Base-by-base conservation (phyloP, 2,113 vertebrate species). In the Trichomycterus rosablanca region DNA sequence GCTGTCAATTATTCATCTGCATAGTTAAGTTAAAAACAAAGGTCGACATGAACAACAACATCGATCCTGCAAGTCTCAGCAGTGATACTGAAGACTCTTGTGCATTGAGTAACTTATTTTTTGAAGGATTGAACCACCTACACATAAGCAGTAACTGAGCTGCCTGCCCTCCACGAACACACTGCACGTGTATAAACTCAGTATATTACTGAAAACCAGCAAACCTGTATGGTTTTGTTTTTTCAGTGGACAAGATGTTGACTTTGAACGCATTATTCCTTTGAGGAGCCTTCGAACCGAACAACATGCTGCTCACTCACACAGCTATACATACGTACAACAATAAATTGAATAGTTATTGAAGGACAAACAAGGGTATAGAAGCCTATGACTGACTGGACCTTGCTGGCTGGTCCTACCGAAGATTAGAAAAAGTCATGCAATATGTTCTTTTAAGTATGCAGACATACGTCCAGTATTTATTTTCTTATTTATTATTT, bases 1-100 rank as follows among this genome's bases (percentile, higher is more conserved):
- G 45, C 63, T 66, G 54, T 69, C 44, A 66, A 51, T 28, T 40
- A 61, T 48, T 63, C 46, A 58, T 62, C 37, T 58, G 30, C 39
- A 57, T 51, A 52, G 37, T 40, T 12, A 62, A 55, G 34, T 50
- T 53, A 37, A 44, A n/a, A 44, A 26, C 45, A 48, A 40, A 22
- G 24, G 16, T 58, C n/a, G n/a, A n/a, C 39, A 48, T 58, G 61
- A n/a, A 60, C 53, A 35, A 51, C 9, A 49, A 19, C 24, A 40
- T 15, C 4, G 50, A 32, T 43, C 15, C 26, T 32, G 34, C 43
- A 20, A 63, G 51, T 9, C 32, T 32, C 28, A 51, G 7, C 7
- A 66, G 42, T 34, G 50, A 34, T 40, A 53, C 37, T 49, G 24
- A 44, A 44, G 43, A 44, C 28, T n/a, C 10, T 35, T n/a, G 26